These are phyloP conservation scores for Polyploca ridens DNA, from an alignment of 2,888 invertebrate species.

Conservation along the genomic window DNA sequence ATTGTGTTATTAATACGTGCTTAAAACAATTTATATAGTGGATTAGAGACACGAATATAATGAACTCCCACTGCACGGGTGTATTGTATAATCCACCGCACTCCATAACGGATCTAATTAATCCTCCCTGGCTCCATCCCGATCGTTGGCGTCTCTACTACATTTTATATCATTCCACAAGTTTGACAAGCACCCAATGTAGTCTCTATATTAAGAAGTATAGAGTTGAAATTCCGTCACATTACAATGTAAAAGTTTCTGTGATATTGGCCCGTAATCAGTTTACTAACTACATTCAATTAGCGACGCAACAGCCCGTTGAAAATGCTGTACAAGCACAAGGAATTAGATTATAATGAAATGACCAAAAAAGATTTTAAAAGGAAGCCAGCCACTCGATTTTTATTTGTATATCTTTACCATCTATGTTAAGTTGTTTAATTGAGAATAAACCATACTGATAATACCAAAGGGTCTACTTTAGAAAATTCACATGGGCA, in stretches of 20 bases:
- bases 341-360: constrained; percentile 25
- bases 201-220: constrained; percentile 7
- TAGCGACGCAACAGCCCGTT: constrained; percentile 42
- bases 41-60: too few species aligned
- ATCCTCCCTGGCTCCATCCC: constrained; percentile 26
- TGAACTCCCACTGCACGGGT: too few species aligned
- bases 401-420: too few species aligned
- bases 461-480: too few species aligned
- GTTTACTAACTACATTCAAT: constrained; percentile 52
- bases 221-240: constrained; percentile 27
- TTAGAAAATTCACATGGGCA: too few species aligned
- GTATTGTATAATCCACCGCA: not conserved
- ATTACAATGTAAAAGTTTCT: constrained; percentile 7
- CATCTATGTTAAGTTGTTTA: too few species aligned
- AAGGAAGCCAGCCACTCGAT: too few species aligned
- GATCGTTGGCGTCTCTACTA: not conserved
- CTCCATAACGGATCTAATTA: constrained; percentile 16
- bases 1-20: too few species aligned
- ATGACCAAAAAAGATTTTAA: too few species aligned
- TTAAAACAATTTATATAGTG: too few species aligned
- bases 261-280: constrained; percentile 30
- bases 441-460: too few species aligned
- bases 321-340: constrained; percentile 30
- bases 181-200: constrained; percentile 8
- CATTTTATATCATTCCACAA: constrained; percentile 9